Evolutionary conservation across 2,888 invertebrate genomes (phyloP), one percentile per base, ranked within the genome.

Genomic region (Prosopocoilus inquinatus): DNA sequence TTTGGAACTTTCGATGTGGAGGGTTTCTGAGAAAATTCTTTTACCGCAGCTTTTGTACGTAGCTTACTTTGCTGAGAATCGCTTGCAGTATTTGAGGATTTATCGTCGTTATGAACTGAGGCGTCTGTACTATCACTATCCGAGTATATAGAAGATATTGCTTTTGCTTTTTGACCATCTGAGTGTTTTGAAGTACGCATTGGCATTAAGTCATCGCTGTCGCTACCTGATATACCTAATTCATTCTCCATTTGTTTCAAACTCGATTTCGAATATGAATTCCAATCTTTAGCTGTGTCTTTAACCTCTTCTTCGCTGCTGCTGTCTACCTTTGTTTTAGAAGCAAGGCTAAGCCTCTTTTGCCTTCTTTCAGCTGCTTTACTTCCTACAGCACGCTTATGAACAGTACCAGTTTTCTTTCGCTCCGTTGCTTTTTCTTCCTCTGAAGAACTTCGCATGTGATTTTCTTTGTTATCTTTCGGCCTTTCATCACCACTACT

Each of bases 31-130:
- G 88, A 84, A 70, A 92, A 92, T 71, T 91, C 90, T 75, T 93
- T 93, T 75, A 91, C 87, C 8, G 91, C 89, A 11, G 89, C 91
- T 78, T 93, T 93, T 9, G 91, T 92, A 65, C 90, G 82, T 60
- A 90, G 82, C 44, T 80, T 81, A 64, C 83, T 79, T 46, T 86
- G 86, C 67, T 86, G 86, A 4, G 86, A 85, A 75, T 89, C 88
- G 69, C 84, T 87, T 1, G 83, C 81, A 34, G 84, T 83, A 67
- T 82, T 84, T 1, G 84, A 82, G 11, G 85, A 84, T 61, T 81
- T 81, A 49, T 82, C 83, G 46, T 81, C 80, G 66, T 83, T 84
- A 1, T 79, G 75, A 69, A 86, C 87, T 1, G 87, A 82, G 34
- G 78, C 72, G 66, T 80, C 81, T 13, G 78, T 75, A 62, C 76